phyloP scores from a whole-genome alignment of 2,113 vertebrate genomes.

The Engystomops pustulosus region DNA sequence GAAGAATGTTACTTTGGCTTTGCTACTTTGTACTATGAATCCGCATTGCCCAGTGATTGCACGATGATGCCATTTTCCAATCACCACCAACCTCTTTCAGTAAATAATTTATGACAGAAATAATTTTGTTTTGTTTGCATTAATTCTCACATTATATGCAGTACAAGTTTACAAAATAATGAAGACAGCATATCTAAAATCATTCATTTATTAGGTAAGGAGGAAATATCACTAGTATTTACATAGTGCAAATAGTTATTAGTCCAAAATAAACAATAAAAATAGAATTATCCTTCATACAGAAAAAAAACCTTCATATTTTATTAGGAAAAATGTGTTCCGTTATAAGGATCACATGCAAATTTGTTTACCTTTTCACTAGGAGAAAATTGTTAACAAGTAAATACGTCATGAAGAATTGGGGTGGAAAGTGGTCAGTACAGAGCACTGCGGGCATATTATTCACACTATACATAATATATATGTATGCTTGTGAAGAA shows the following conservation, averaged over 20 bases:
- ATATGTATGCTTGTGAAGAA: no score
- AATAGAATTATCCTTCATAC: constrained; percentile 76
- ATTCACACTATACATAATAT: no score
- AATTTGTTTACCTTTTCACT: not conserved
- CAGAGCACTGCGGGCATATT: not conserved
- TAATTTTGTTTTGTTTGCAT: no score
- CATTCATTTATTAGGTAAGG: constrained; percentile 88
- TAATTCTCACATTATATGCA: not conserved
- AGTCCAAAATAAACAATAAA: constrained; percentile 73
- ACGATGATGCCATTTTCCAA: no score
- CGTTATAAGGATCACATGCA: constrained; percentile 6
- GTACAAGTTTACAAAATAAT: not conserved
- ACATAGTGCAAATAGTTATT: constrained; percentile 96
- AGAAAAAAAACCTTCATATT: constrained; percentile 72
- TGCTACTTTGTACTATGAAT: no score
- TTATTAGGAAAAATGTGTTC: constrained; percentile 61
- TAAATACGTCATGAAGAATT: not conserved
- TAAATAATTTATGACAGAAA: no score
- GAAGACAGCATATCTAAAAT: constrained; percentile 71
- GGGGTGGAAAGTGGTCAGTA: not conserved
- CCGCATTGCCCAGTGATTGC: no score
- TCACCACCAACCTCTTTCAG: no score
- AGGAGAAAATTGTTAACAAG: constrained; percentile 11
- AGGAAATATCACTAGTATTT: constrained; percentile 86
- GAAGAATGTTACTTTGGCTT: no score